These are phyloP conservation scores for Ditula angustiorana DNA, from an alignment of 2,888 invertebrate species.

Conservation along the genomic window DNA sequence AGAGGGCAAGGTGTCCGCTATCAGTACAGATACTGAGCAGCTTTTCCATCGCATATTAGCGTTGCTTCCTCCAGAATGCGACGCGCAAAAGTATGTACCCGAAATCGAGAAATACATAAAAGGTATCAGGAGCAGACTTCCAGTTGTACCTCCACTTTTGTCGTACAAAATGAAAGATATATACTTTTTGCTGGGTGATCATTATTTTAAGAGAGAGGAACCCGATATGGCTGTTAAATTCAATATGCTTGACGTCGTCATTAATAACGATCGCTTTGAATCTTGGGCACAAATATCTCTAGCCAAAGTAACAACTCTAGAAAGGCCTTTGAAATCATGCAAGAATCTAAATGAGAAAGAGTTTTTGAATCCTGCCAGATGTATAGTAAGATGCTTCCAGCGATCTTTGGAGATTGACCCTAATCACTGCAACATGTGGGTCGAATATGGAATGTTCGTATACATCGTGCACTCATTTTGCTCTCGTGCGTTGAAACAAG, in stretches of 20 bases:
- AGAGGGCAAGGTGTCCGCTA: conserved; percentile 90
- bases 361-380: conserved; percentile 88
- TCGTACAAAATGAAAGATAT: conserved; percentile 89
- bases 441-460: conserved; percentile 96
- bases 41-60: conserved; percentile 89
- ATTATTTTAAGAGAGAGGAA: conserved; percentile 95
- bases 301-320: conserved; percentile 91
- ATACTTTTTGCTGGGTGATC: conserved; percentile 96
- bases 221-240: conserved; percentile 90
- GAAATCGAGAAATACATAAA: conserved; percentile 89
- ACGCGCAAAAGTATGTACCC: conserved; percentile 87
- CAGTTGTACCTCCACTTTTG: conserved; percentile 79
- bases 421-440: conserved; percentile 91
- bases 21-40: conserved; percentile 93
- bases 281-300: conserved; percentile 97
- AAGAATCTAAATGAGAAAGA: conserved; percentile 86
- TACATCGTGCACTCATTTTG: conserved; percentile 96
- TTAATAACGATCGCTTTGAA: conserved; percentile 92
- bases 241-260: conserved; percentile 93
- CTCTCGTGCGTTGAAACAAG: conserved; percentile 93
- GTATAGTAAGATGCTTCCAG: conserved; percentile 92
- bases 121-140: conserved; percentile 84
- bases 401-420: conserved; percentile 91
- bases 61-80: conserved; percentile 88
- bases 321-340: conserved; percentile 92